Conservation (phyloP, 2,113 vertebrate genomes). For the Phyllostomus hastatus region DNA sequence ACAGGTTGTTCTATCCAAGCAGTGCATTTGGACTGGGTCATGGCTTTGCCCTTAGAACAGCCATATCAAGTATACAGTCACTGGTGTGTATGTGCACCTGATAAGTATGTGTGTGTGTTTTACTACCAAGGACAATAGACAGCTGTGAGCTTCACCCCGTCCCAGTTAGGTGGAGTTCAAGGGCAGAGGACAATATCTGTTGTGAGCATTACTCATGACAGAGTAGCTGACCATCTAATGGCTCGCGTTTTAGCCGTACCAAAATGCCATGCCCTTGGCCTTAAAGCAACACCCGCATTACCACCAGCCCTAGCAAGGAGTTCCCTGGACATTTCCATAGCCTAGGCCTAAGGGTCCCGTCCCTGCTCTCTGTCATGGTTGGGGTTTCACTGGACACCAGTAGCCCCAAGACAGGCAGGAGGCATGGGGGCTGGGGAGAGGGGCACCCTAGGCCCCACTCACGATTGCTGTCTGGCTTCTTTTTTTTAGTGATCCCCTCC, state of each 20-base stretch:
- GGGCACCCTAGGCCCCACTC: not conserved
- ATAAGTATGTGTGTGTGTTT: not conserved
- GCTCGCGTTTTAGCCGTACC: not conserved
- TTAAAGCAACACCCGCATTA: not conserved
- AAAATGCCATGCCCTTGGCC: not conserved
- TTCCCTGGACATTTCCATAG: not conserved
- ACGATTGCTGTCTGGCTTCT: not conserved
- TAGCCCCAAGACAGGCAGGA: not conserved
- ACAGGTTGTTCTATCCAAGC: too few relatives aligned
- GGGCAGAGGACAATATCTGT: not conserved
- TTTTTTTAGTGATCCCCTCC: not conserved
- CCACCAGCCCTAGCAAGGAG: not conserved
- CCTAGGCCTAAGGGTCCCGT: not conserved
- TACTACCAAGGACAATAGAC: not conserved
- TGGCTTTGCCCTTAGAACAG: not conserved
- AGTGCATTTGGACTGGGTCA: not conserved
- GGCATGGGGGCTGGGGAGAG: not conserved
- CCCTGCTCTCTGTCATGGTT: not conserved
- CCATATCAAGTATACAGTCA: not conserved
- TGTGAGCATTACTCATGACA: not conserved
- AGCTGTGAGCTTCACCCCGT: not conserved
- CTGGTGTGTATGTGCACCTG: rapidly evolving
- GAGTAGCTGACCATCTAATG: not conserved
- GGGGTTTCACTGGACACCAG: not conserved
- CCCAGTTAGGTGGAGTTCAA: not conserved